Base-by-base conservation (phyloP, 92 coral and sea anemone genomes). In the Siderastrea radians region DNA sequence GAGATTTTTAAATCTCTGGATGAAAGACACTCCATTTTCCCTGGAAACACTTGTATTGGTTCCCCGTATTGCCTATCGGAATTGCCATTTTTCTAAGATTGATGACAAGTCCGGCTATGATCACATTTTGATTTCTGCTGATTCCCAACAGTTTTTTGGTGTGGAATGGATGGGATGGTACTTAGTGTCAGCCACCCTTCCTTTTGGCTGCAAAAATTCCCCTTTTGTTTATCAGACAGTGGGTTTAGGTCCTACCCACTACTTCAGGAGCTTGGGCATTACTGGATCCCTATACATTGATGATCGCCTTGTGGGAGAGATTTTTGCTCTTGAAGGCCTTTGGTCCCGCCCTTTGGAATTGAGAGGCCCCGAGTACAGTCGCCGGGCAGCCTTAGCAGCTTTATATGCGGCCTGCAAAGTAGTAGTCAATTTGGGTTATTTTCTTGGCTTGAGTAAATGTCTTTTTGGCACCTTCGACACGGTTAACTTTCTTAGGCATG, bases 391-490 rank as follows among this genome's bases (percentile, higher is more conserved):
- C 6, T 52, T 5, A 52, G 57, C 90, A n/a, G 90, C 90, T 9
- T 38, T 79, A 8, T 87, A 87, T 54, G 86, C 79, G 44, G 79
- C 68, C 71, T 79, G 90, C 69, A 43, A 65, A 68, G 46, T 87
- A 4, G n/a, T 80, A n/a, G 71, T 87, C 46, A 70, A 12, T n/a
- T 52, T 87, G 76, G 90, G 90, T 5, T 87, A 87, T 57, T 87
- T 68, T 58, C 83, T 87, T 2, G 86, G 86, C 57, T 50, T 69
- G 16, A 16, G 26, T 5, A 87, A 87, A 57, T 79, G 86, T 12
- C n/a, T 2, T 55, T 12, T 61, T 87, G 67, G 50, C 51, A 59
- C 86, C 90, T 1, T 15, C 78, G 68, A 51, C 62, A 2, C 5
- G 66, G 26, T 55, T 79, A 43, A 55, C 60, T 19, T 65, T 12